A percentile compares a stretch with the other conserved stretches of the same genome.
Evolutionary conservation across 2,113 vertebrate genomes (phyloP).

Genomic region (Nannospalax galili): DNA sequence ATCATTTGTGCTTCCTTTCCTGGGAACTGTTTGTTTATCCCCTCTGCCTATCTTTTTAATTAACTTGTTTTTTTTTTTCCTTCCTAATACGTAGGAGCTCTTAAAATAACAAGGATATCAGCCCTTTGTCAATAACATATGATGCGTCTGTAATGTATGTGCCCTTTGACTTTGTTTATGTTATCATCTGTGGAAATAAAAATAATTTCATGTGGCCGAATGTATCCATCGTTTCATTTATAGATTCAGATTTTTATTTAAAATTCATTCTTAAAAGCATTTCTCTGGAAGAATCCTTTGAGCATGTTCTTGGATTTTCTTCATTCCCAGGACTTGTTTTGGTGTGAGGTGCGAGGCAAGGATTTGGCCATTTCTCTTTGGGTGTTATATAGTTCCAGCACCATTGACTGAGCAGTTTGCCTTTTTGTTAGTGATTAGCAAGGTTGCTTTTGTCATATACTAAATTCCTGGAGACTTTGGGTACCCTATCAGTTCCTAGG

Average conservation of each 20-base stretch:
- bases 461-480: not conserved
- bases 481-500: not conserved
- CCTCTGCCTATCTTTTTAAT: constrained; percentile 75
- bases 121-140: constrained; percentile 63
- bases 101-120: constrained; percentile 74
- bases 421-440: constrained; percentile 23
- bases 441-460: not conserved
- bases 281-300: not conserved
- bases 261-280: not conserved
- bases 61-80: constrained; percentile 39
- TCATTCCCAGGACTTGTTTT: constrained; percentile 39
- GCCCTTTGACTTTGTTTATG: constrained; percentile 73
- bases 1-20: constrained; percentile 77
- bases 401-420: too few species aligned
- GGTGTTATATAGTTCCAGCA: not conserved
- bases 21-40: constrained; percentile 75
- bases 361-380: not conserved
- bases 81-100: constrained; percentile 58
- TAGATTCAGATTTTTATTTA: not conserved
- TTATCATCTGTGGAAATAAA: constrained; percentile 57
- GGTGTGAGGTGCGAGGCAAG: not conserved
- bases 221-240: constrained; percentile 53
- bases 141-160: constrained; percentile 47
- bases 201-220: constrained; percentile 52
- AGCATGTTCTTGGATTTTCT: not conserved